These are phyloP conservation scores for Coturnix japonica DNA, from an alignment of 2,113 vertebrate species.

Conservation along the genomic window DNA sequence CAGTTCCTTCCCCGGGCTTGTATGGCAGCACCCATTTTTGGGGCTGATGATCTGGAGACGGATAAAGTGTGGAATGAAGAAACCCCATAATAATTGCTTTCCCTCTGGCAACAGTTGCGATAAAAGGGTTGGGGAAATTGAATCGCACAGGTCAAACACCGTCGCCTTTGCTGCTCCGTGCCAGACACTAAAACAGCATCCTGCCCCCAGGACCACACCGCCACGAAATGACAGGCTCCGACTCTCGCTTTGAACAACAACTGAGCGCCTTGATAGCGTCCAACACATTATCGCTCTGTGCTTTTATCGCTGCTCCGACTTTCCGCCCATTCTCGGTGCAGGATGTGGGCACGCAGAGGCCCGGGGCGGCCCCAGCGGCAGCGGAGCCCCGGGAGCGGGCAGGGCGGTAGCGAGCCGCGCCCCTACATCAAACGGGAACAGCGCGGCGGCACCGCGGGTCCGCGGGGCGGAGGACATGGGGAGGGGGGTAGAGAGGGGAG, in stretches of 20 bases:
- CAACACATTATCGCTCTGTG: not conserved
- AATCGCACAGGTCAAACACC: not conserved
- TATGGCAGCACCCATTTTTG: not conserved
- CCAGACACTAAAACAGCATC: not conserved
- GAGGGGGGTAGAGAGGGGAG: not conserved
- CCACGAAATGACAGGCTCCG: constrained; percentile 17
- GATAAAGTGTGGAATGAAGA: not conserved
- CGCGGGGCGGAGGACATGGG: not conserved
- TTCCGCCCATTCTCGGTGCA: not conserved
- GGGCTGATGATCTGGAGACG: not conserved
- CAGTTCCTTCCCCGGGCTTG: not conserved
- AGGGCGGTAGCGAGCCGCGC: not conserved
- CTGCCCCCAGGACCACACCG: not conserved
- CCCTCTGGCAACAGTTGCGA: not conserved
- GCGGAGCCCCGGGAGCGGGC: not conserved
- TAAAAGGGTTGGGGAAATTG: not conserved
- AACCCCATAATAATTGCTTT: not conserved
- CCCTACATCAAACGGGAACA: constrained; percentile 15
- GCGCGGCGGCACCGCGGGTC: not conserved
- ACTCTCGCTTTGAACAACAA: constrained; percentile 30
- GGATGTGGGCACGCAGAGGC: constrained; percentile 24
- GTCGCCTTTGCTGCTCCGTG: not conserved
- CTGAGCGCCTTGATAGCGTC: not conserved
- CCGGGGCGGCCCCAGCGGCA: not conserved
- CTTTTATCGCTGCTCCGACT: not conserved